Evolutionary conservation across 2,888 invertebrate genomes (phyloP).

Genomic region (Agrotis clavis): DNA sequence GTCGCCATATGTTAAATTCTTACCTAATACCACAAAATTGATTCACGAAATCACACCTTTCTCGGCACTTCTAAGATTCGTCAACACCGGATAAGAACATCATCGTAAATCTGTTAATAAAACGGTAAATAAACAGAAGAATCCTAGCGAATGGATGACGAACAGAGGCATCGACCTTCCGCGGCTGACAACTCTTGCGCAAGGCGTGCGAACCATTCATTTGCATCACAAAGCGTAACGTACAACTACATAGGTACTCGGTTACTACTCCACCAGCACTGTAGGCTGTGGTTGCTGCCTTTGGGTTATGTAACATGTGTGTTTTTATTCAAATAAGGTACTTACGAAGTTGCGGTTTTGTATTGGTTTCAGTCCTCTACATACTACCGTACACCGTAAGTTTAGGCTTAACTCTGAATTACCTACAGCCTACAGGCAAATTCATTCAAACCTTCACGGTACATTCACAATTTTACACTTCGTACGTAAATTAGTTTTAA

Average conservation of each 20-base stretch:
- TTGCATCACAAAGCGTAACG: slow-evolving; percentile 70
- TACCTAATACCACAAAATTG: slow-evolving; percentile 9
- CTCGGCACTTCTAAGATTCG: slow-evolving; percentile 3
- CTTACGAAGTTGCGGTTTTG: slow-evolving; percentile 23
- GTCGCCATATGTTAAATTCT: neutral
- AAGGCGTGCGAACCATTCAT: slow-evolving; percentile 68
- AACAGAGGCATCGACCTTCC: slow-evolving; percentile 69
- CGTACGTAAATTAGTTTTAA: no score
- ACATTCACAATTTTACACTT: no score
- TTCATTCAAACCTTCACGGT: no score
- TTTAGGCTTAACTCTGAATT: neutral
- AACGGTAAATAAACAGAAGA: slow-evolving; percentile 56
- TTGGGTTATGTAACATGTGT: slow-evolving; percentile 45
- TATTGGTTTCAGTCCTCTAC: slow-evolving; percentile 3
- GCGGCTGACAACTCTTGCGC: slow-evolving; percentile 63
- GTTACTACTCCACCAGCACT: slow-evolving; percentile 42
- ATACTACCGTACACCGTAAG: neutral
- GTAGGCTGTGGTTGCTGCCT: slow-evolving; percentile 30
- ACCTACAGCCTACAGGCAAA: no score
- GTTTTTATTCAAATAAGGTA: slow-evolving; percentile 35
- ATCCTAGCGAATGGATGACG: slow-evolving; percentile 53
- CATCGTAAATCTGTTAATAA: slow-evolving; percentile 13
- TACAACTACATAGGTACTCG: slow-evolving; percentile 37
- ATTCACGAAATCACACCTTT: slow-evolving; percentile 9
- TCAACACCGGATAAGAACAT: slow-evolving; percentile 8